Evolutionary conservation across 2,797 vertebrate species (phyloP), one percentile per base, ranked within the genome.

Genomic region (Echiichthys vipera): DNA sequence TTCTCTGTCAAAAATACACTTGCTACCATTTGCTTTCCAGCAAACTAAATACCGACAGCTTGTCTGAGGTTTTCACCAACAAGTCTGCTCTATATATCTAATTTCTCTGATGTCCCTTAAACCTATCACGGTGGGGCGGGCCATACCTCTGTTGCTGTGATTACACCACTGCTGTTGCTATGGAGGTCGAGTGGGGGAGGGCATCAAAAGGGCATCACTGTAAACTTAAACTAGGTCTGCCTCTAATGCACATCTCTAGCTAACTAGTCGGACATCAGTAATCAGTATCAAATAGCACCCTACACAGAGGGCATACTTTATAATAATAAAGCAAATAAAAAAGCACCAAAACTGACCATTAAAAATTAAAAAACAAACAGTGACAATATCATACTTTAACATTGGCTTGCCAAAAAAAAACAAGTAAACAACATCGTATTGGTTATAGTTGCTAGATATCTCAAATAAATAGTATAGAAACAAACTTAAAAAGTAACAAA

Each of bases 401-500:
- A 89, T 91, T 90, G 92, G 93, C 92, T 93, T 62, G 89, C 88
- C 90, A 92, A 93, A 92, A 87, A 92, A 87, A 93, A 94, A 89
- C 80, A 80, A 72, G 73, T 84, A 83, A 83, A 94, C 88, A 91
- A 92, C 83, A 92, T 91, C 89, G 87, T 88, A 89, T 90, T 81
- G 90, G 91, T 93, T 93, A 95, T 92, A 94, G 83, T 87, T 88
- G 87, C 84, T 92, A 91, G 80, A 90, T 91, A 93, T 89, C 81
- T 75, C 85, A 89, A 89, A 92, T 83, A 88, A 89, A 88, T 91
- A 81, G 81, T 89, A 68, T 81, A 88, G 90, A 94, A 91, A 87
- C 47, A 46, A 87, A 87, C 61, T 1, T 89, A 84, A 92, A 93
- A 92, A 90, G 87, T 88, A 93, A 94, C 91, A 93, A 94, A 95